Percentiles rank a stretch among this genome's conserved stretches.
Conservation (phyloP, 2,888 invertebrate species). For the Amitus sp. region DNA sequence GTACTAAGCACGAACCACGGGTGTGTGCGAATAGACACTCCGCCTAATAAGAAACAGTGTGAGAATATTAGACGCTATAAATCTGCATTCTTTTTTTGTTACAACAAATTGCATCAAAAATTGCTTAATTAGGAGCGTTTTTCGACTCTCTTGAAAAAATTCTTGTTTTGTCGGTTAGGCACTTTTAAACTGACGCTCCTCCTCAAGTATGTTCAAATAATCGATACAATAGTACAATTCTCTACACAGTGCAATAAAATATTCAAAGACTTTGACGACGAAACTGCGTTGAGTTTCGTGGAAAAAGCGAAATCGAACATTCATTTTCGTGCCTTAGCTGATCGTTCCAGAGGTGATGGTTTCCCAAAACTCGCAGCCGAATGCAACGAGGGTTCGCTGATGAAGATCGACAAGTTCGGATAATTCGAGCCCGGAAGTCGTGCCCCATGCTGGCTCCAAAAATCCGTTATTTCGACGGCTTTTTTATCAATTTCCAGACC, state of each 20-base stretch:
- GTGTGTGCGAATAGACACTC: no score
- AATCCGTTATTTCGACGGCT: conserved; percentile 80
- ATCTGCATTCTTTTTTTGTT: no score
- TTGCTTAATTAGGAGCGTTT: no score
- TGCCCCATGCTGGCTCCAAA: conserved; percentile 78
- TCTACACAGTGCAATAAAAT: neutral
- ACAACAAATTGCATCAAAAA: no score
- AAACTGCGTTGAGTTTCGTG: conserved; percentile 4
- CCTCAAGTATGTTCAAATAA: no score
- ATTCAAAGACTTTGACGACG: neutral
- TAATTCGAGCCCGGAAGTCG: conserved; percentile 71
- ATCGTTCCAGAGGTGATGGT: conserved; percentile 77
- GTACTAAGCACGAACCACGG: no score
- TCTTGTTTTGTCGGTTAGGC: no score
- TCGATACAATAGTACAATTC: conserved; percentile 1
- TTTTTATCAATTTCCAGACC: conserved; percentile 81
- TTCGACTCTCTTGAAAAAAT: no score
- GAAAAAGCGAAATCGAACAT: neutral
- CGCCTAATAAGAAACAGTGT: no score
- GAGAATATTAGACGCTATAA: no score
- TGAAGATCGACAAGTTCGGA: conserved; percentile 78
- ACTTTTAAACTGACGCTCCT: no score
- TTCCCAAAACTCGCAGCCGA: conserved; percentile 60
- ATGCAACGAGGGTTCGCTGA: conserved; percentile 75
- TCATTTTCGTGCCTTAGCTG: conserved; percentile 72